Percentiles rank a stretch among this genome's conserved stretches.
Evolutionary conservation across 2,888 invertebrate genomes (phyloP).

Genomic region (Camptogramma bilineatum): DNA sequence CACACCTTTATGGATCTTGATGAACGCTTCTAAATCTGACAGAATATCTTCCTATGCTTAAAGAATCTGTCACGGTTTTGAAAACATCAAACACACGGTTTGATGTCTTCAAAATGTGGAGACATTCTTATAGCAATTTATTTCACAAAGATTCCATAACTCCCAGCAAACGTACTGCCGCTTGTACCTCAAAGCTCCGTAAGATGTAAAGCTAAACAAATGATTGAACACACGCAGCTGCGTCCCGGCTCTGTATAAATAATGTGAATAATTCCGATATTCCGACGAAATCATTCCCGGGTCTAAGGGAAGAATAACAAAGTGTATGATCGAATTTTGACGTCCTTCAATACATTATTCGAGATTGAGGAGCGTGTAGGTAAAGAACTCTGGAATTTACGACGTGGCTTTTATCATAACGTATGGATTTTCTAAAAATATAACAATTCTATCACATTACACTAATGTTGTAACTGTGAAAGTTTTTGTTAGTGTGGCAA

Average conservation of each 20-base stretch:
- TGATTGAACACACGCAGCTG: constrained; percentile 21
- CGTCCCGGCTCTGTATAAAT: constrained; percentile 13
- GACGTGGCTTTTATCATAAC: not conserved
- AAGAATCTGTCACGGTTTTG: not conserved
- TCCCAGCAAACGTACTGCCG: not conserved
- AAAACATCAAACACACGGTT: not conserved
- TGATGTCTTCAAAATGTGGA: not conserved
- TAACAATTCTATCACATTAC: not conserved
- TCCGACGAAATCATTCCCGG: constrained; percentile 8
- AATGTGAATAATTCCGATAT: constrained; percentile 21
- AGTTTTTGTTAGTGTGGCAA: not conserved
- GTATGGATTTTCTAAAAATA: not conserved
- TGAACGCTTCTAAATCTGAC: no score
- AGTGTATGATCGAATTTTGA: constrained; percentile 35
- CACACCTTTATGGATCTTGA: no score
- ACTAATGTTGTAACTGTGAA: not conserved
- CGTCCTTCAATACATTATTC: constrained; percentile 39
- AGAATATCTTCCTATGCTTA: not conserved
- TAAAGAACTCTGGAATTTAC: not conserved
- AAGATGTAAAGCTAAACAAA: constrained; percentile 17
- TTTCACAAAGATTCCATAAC: not conserved
- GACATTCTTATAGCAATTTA: constrained; percentile 1
- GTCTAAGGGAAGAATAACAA: constrained; percentile 29
- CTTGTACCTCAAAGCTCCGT: not conserved
- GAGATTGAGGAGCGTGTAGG: constrained; percentile 23